These are phyloP conservation scores for Vidua macroura DNA, from an alignment of 2,113 vertebrate species.

Conservation along the genomic window DNA sequence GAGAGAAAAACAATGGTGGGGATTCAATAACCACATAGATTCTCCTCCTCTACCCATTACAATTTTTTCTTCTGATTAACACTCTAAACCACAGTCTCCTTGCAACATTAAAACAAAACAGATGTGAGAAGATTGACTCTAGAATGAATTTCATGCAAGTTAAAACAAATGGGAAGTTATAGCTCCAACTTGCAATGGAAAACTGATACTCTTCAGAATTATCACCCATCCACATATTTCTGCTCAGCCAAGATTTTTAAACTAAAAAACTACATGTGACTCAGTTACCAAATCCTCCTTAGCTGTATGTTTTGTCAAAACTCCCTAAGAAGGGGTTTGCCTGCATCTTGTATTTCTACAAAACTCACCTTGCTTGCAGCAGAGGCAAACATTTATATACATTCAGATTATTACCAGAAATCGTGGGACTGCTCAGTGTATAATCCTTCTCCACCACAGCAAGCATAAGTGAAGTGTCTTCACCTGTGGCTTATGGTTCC, in stretches of 20 bases:
- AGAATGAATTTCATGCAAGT: constrained; percentile 18
- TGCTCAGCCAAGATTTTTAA: constrained; percentile 13
- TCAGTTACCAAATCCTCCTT: not conserved
- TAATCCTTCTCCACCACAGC: not conserved
- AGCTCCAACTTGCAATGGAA: constrained; percentile 8
- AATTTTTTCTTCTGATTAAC: not conserved
- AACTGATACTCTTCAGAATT: constrained; percentile 33
- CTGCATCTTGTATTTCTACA: not conserved
- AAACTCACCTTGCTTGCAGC: not conserved
- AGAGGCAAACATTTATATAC: not conserved
- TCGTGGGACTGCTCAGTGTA: not conserved
- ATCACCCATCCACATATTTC: constrained; percentile 23
- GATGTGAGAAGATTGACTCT: constrained; percentile 6
- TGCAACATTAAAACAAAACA: constrained; percentile 40
- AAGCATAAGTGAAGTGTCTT: not conserved
- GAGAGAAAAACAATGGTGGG: not conserved
- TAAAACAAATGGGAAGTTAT: constrained; percentile 51
- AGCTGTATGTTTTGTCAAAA: not conserved
- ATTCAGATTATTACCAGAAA: not conserved
- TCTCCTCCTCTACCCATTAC: not conserved
- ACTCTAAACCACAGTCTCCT: not conserved
- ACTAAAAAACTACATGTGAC: not conserved
- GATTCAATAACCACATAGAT: not conserved
- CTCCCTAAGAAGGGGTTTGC: not conserved
- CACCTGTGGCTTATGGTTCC: not conserved